Conservation (phyloP, 2,797 vertebrate genomes). For the Hirundo rustica region DNA sequence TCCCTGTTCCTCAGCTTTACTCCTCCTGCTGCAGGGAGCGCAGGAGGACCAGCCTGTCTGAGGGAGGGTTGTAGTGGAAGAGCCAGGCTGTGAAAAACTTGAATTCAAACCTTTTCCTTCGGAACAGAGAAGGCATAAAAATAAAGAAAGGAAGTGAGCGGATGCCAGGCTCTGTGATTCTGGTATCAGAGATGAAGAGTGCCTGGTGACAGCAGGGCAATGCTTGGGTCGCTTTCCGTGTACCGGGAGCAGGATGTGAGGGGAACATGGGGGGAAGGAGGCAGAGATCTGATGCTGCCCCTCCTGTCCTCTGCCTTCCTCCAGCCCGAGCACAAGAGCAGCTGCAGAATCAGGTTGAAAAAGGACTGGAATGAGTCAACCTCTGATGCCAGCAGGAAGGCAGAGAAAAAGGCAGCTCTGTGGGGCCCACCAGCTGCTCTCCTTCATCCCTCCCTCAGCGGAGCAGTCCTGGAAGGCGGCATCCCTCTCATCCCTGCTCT, state of each 20-base stretch:
- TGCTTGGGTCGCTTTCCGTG: not conserved
- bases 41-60: fast-evolving
- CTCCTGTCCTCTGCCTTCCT: not conserved
- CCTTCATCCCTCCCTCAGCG: not conserved
- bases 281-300: not conserved
- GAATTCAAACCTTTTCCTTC: not conserved
- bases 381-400: not conserved
- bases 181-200: not conserved
- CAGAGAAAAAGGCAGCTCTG: not conserved
- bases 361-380: not conserved
- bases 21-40: not conserved
- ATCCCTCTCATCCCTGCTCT: no score
- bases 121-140: not conserved
- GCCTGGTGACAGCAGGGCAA: fast-evolving
- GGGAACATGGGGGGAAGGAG: fast-evolving
- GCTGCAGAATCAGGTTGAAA: fast-evolving
- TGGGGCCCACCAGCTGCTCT: not conserved
- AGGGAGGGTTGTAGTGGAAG: not conserved
- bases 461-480: not conserved
- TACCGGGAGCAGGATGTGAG: fast-evolving
- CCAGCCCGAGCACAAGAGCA: not conserved
- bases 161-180: not conserved
- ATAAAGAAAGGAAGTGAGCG: not conserved
- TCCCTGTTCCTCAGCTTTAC: fast-evolving
- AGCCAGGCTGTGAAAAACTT: not conserved